Percentiles rank a stretch among this genome's conserved stretches.
Conservation (phyloP, 2,888 invertebrate species). For the Athetis lepigone region DNA sequence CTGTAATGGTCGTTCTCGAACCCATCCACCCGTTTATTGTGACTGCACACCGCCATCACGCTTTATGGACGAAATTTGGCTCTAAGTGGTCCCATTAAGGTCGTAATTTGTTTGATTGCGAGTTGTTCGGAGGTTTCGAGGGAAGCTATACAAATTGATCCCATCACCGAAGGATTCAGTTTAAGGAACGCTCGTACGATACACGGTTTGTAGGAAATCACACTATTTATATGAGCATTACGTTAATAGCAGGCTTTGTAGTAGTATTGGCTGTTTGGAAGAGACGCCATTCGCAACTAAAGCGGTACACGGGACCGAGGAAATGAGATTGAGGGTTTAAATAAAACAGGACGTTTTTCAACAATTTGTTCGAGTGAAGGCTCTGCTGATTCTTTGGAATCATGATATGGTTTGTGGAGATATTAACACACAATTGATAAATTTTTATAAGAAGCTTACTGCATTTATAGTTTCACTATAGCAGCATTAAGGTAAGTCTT, state of each 20-base stretch:
- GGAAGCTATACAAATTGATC: slow-evolving; percentile 86
- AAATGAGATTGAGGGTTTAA: slow-evolving; percentile 57
- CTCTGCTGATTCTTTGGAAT: background rate
- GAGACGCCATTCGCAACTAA: slow-evolving; percentile 56
- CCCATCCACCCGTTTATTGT: slow-evolving; percentile 79
- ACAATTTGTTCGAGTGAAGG: slow-evolving; percentile 48
- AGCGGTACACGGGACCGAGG: slow-evolving; percentile 48
- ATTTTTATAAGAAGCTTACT: background rate
- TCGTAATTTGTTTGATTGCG: slow-evolving; percentile 70
- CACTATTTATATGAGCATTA: slow-evolving; percentile 80
- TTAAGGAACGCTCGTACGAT: slow-evolving; percentile 68
- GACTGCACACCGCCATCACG: slow-evolving; percentile 64
- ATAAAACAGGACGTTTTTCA: slow-evolving; percentile 47
- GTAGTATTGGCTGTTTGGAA: slow-evolving; percentile 65
- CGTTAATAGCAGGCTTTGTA: slow-evolving; percentile 74
- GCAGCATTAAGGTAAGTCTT: too few species aligned
- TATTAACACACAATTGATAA: background rate
- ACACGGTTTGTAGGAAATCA: slow-evolving; percentile 77
- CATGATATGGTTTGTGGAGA: background rate
- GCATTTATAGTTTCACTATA: background rate
- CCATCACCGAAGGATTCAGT: slow-evolving; percentile 73
- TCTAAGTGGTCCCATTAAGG: slow-evolving; percentile 73
- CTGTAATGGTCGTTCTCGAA: slow-evolving; percentile 72
- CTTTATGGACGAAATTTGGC: slow-evolving; percentile 71
- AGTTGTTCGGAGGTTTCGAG: slow-evolving; percentile 66